A percentile compares a stretch with the other conserved stretches of the same genome.
These are phyloP conservation scores for Spinus pinus DNA, from an alignment of 2,797 vertebrate genomes.

Conservation along the genomic window DNA sequence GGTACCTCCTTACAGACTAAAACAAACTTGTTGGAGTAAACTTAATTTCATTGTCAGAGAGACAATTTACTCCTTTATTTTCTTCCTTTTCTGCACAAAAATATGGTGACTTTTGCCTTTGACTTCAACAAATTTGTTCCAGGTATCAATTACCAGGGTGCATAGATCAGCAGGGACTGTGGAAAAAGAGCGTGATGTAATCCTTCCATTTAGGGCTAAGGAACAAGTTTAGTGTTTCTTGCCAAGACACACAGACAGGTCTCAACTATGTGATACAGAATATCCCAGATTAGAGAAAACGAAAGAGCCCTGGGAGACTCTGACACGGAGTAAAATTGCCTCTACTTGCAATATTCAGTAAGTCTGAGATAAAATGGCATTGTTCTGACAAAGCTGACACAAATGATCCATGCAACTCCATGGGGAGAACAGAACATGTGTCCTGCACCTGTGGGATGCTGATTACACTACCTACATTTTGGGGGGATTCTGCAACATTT, in stretches of 20 bases:
- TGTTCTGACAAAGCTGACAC: not conserved
- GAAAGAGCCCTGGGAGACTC: not conserved
- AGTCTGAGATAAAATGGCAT: not conserved
- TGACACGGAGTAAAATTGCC: not conserved
- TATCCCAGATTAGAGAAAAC: not conserved
- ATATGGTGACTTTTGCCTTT: not conserved
- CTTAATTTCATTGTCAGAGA: not conserved
- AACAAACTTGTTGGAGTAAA: not conserved
- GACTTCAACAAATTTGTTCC: not conserved
- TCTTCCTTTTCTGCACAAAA: not conserved
- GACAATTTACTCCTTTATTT: not conserved
- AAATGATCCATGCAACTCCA: not conserved
- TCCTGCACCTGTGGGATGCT: not conserved
- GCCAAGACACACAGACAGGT: not conserved
- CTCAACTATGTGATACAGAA: not conserved
- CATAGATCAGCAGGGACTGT: not conserved
- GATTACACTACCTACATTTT: not conserved
- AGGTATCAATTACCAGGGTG: not conserved
- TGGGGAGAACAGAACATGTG: rapidly evolving
- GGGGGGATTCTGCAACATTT: not conserved
- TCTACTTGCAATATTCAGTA: not conserved
- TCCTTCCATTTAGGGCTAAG: not conserved
- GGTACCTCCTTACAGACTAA: not conserved
- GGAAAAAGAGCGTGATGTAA: conserved; percentile 7
- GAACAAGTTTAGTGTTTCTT: not conserved